These are phyloP conservation scores for Volucella inanis DNA, from an alignment of 2,888 invertebrate species.

Conservation along the genomic window DNA sequence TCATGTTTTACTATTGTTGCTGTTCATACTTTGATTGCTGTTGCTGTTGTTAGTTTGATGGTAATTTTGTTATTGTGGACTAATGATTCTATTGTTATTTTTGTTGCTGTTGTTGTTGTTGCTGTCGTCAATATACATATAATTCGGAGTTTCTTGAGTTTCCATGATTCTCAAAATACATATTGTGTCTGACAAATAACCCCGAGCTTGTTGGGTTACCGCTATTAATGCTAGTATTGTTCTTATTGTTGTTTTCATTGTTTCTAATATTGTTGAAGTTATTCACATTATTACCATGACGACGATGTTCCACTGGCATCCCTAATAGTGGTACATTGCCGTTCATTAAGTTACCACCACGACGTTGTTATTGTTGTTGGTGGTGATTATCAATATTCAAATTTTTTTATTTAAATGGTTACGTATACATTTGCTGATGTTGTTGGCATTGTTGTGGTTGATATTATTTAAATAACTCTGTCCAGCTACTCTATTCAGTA, in stretches of 20 bases:
- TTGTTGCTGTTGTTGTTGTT: too few relatives aligned
- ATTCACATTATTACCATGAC: constrained; percentile 63
- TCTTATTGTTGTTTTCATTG: constrained; percentile 68
- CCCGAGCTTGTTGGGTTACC: constrained; percentile 78
- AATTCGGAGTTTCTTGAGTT: constrained; percentile 77
- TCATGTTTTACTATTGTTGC: constrained; percentile 68
- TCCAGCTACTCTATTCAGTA: constrained; percentile 77
- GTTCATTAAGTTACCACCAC: constrained; percentile 66
- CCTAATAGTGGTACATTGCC: constrained; percentile 56
- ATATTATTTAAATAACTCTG: constrained; percentile 76
- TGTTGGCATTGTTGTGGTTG: constrained; percentile 64
- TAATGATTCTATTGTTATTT: too few relatives aligned
- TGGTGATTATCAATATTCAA: constrained; percentile 72
- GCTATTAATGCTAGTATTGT: constrained; percentile 72
- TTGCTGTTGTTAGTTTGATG: too few relatives aligned
- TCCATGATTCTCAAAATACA: constrained; percentile 78
- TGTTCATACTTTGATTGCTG: too few relatives aligned
- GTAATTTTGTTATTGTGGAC: too few relatives aligned
- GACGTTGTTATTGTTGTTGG: constrained; percentile 42
- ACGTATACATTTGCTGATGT: constrained; percentile 61
- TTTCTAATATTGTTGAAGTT: constrained; percentile 61
- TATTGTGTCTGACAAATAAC: constrained; percentile 79
- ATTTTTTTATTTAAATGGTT: constrained; percentile 59
- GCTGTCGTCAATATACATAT: constrained; percentile 77
- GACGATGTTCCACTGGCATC: constrained; percentile 69